A percentile compares a stretch with the other conserved stretches of the same genome.
These are phyloP conservation scores for Parotocinclus haroldoi DNA, from an alignment of 2,797 vertebrate species.

Conservation along the genomic window DNA sequence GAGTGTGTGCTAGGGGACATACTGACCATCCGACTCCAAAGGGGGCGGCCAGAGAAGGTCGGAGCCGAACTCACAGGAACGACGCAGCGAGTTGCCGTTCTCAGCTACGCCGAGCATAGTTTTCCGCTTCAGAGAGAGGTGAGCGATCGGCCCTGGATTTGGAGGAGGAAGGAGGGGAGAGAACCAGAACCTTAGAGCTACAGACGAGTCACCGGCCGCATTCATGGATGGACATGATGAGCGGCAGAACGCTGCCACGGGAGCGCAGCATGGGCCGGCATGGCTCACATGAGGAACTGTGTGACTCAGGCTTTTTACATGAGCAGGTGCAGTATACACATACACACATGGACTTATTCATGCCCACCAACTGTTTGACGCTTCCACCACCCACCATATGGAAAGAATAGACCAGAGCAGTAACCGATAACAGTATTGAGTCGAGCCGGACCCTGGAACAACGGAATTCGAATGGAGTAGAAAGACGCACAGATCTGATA, in stretches of 20 bases:
- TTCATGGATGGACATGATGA: conserved; percentile 21
- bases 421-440: neutral
- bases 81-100: conserved; percentile 75
- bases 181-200: conserved; percentile 51
- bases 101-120: conserved; percentile 70
- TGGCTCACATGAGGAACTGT: neutral
- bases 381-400: neutral
- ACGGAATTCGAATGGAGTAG: neutral
- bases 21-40: conserved; percentile 77
- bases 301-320: conserved; percentile 29
- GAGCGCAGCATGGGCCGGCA: neutral
- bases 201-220: conserved; percentile 18
- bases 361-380: neutral
- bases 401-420: neutral
- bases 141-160: conserved; percentile 57
- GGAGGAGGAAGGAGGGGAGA: conserved; percentile 36
- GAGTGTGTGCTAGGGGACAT: conserved; percentile 19
- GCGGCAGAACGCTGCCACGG: conserved; percentile 15
- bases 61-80: conserved; percentile 79
- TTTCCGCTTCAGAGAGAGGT: conserved; percentile 79
- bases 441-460: neutral
- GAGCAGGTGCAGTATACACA: conserved; percentile 9
- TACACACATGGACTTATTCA: conserved; percentile 3
- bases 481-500: neutral
- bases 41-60: conserved; percentile 79